Percentiles rank a stretch among this genome's conserved stretches.
These are phyloP conservation scores for Eucera pruinosa DNA, from an alignment of 2,888 invertebrate species.

Conservation along the genomic window DNA sequence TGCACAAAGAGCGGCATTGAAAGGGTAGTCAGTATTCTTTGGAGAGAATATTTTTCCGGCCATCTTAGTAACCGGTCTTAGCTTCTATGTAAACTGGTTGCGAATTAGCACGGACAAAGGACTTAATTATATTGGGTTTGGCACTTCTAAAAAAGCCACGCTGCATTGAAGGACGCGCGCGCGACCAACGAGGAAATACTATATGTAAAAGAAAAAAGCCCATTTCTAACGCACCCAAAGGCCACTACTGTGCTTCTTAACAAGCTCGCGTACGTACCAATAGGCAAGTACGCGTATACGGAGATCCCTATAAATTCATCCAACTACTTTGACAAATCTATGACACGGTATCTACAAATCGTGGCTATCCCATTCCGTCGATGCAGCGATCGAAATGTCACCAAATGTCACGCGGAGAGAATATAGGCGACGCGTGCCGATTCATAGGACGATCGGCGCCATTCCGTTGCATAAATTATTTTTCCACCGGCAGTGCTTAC, in stretches of 20 bases:
- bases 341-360: slow-evolving; percentile 6
- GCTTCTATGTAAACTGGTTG: slow-evolving; percentile 67
- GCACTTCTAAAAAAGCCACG: slow-evolving; percentile 39
- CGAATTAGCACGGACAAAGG: slow-evolving; percentile 70
- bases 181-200: not conserved
- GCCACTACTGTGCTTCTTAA: not conserved
- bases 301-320: slow-evolving; percentile 7
- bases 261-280: not conserved
- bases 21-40: slow-evolving; percentile 61
- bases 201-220: not conserved
- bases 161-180: slow-evolving; percentile 9
- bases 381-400: slow-evolving; percentile 21
- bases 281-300: too few relatives aligned
- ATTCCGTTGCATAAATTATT: not conserved
- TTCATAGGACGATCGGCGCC: not conserved
- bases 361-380: not conserved
- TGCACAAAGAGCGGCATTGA: slow-evolving; percentile 63
- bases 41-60: slow-evolving; percentile 65
- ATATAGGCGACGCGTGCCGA: not conserved
- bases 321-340: slow-evolving; percentile 7
- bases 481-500: not conserved
- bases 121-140: slow-evolving; percentile 63
- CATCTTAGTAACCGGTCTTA: slow-evolving; percentile 55
- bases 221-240: slow-evolving; percentile 15
- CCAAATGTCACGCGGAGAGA: slow-evolving; percentile 27